phyloP scores from a whole-genome alignment of 2,797 vertebrate species.

The Ctenochaetus hawaiiensis region DNA sequence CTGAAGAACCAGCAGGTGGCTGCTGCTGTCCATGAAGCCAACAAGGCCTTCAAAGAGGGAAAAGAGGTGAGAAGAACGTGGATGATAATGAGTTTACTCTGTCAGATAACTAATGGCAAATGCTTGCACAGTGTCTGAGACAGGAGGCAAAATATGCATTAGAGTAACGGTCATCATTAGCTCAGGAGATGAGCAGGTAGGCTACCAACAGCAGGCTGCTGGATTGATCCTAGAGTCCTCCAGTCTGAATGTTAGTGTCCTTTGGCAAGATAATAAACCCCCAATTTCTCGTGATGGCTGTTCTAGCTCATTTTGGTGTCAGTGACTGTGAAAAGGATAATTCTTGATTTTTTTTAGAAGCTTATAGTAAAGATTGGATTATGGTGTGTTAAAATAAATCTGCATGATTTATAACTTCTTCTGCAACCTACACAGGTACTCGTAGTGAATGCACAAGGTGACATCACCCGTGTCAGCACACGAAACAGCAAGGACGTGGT shows the following conservation, averaged over 20 bases:
- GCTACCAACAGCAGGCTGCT: too few species aligned
- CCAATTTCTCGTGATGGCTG: too few species aligned
- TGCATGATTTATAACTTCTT: background rate
- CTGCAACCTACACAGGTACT: conserved; percentile 85
- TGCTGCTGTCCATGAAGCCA: conserved; percentile 93
- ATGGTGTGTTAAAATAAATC: background rate
- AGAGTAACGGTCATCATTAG: too few species aligned
- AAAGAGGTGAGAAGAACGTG: conserved; percentile 90
- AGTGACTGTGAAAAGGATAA: background rate
- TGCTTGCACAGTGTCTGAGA: background rate
- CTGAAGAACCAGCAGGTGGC: conserved; percentile 96
- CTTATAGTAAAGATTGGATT: background rate
- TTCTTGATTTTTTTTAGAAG: background rate
- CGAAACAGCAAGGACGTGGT: conserved; percentile 90
- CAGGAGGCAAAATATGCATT: background rate
- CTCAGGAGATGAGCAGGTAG: background rate
- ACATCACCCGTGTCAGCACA: conserved; percentile 91
- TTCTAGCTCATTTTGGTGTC: background rate
- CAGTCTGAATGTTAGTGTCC: too few species aligned
- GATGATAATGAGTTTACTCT: background rate
- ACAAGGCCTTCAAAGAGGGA: conserved; percentile 93
- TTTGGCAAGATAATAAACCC: too few species aligned
- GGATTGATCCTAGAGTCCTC: too few species aligned
- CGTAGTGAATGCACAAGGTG: conserved; percentile 93
- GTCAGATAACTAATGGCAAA: background rate